Evolutionary conservation across 2,797 vertebrate genomes (phyloP).

Genomic region (Arctocebus calabarensis): DNA sequence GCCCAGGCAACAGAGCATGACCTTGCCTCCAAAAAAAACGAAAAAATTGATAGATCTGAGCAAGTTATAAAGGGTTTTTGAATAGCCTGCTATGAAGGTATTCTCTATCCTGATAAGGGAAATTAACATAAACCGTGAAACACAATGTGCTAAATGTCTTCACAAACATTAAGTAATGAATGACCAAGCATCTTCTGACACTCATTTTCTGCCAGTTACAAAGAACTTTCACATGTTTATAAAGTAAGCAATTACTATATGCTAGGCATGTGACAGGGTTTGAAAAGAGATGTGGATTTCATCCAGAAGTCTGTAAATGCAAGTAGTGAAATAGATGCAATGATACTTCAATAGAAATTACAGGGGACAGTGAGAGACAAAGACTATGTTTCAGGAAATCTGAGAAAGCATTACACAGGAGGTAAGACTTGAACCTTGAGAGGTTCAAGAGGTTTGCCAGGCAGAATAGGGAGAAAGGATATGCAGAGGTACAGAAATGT

Average conservation of each 20-base stretch:
- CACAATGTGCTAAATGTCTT: background rate
- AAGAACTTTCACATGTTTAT: background rate
- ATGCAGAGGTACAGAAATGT: background rate
- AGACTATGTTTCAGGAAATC: background rate
- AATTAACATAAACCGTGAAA: background rate
- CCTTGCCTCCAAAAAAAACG: background rate
- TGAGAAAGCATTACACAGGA: background rate
- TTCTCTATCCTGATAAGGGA: background rate
- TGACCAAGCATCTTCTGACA: background rate
- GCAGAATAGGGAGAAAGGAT: background rate
- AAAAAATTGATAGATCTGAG: background rate
- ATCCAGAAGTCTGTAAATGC: background rate
- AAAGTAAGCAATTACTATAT: background rate
- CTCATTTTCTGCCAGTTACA: background rate
- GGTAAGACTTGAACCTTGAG: background rate
- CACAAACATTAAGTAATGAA: background rate
- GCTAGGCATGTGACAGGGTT: background rate
- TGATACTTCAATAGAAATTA: background rate
- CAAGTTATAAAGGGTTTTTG: background rate
- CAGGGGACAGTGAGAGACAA: background rate
- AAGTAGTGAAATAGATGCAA: slow-evolving; percentile 28
- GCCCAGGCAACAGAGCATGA: background rate
- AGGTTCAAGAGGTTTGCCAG: background rate
- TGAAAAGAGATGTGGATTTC: background rate
- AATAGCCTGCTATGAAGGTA: background rate